These are phyloP conservation scores for Pachycephus smyrnensis DNA, from an alignment of 2,888 invertebrate genomes.

Conservation along the genomic window DNA sequence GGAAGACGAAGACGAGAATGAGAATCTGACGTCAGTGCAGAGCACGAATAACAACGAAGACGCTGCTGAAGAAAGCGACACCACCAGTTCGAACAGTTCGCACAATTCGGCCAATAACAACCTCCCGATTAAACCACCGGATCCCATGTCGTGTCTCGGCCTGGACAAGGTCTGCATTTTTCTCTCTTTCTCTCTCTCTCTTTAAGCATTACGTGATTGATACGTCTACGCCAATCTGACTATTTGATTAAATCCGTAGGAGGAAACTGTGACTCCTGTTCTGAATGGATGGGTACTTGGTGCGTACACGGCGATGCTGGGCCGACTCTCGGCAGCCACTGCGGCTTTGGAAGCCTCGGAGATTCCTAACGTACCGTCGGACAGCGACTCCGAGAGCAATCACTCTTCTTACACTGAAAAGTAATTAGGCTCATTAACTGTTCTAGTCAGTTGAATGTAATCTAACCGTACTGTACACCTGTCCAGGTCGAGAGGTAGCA, in stretches of 20 bases:
- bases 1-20: slow-evolving; percentile 47
- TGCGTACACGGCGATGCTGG: slow-evolving; percentile 63
- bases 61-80: slow-evolving; percentile 55
- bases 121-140: slow-evolving; percentile 47
- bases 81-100: slow-evolving; percentile 54
- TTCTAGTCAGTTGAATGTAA: no score
- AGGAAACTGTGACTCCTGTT: slow-evolving; percentile 56
- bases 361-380: slow-evolving; percentile 56
- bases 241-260: slow-evolving; percentile 35
- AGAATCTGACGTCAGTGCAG: slow-evolving; percentile 47
- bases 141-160: slow-evolving; percentile 56
- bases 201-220: background rate
- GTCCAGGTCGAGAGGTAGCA: slow-evolving; percentile 57
- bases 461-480: background rate
- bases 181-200: background rate
- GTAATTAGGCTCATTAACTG: slow-evolving; percentile 13
- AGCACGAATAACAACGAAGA: slow-evolving; percentile 56
- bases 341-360: slow-evolving; percentile 59
- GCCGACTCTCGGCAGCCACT: slow-evolving; percentile 60
- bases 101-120: slow-evolving; percentile 57
- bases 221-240: background rate
- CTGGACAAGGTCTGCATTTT: slow-evolving; percentile 52
- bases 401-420: slow-evolving; percentile 60
- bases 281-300: slow-evolving; percentile 62
- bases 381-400: slow-evolving; percentile 62